Percentiles rank a stretch among this genome's conserved stretches.
Conservation (phyloP, 2,113 vertebrate species). For the Orientallactaga bullata region DNA sequence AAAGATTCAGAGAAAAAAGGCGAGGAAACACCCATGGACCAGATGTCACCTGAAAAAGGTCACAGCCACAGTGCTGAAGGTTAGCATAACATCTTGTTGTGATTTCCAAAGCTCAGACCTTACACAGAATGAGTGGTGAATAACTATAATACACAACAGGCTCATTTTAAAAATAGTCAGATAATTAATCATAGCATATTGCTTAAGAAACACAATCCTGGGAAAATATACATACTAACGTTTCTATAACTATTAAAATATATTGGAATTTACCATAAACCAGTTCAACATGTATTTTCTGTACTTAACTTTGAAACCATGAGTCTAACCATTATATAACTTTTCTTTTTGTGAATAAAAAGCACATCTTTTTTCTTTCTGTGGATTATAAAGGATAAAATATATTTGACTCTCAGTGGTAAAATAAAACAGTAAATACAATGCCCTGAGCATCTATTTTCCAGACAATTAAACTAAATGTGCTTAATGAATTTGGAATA, state of each 20-base stretch:
- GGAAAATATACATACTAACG: neutral
- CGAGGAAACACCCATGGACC: conserved; percentile 85
- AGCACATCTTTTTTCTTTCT: conserved; percentile 44
- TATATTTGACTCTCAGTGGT: conserved; percentile 37
- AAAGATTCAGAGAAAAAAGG: conserved; percentile 83
- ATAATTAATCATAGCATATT: conserved; percentile 14
- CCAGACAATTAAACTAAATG: conserved; percentile 71
- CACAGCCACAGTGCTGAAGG: conserved; percentile 84
- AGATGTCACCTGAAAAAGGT: conserved; percentile 85
- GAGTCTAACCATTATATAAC: conserved; percentile 7
- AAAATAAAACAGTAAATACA: conserved; percentile 52
- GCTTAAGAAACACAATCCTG: neutral
- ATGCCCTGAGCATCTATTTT: conserved; percentile 48
- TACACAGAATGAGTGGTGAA: conserved; percentile 14
- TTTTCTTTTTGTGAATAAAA: conserved; percentile 22
- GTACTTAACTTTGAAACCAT: conserved; percentile 30
- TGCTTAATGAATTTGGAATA: conserved; percentile 70
- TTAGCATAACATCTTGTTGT: conserved; percentile 77
- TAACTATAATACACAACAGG: conserved; percentile 28
- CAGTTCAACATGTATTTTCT: conserved; percentile 24
- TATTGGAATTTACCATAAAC: conserved; percentile 22
- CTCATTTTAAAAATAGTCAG: conserved; percentile 55
- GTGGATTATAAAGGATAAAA: conserved; percentile 52
- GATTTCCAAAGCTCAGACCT: conserved; percentile 43
- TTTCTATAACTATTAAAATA: conserved; percentile 23